Conservation (phyloP, 2,113 vertebrate genomes). For the Odocoileus virginianus region DNA sequence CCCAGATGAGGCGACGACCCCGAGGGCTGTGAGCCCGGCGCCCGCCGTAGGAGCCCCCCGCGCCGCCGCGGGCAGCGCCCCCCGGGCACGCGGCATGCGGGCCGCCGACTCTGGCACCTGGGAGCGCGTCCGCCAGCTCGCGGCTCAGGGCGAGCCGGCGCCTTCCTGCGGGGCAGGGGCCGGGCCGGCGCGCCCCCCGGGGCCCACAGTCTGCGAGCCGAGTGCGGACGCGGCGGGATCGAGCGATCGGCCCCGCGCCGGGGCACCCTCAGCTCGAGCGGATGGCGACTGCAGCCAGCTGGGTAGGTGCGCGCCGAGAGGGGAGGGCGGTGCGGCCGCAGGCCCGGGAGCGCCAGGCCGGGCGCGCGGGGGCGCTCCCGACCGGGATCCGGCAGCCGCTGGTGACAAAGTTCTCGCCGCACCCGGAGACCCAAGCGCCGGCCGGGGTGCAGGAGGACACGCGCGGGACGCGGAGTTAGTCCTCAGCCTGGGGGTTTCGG, state of each 20-base stretch:
- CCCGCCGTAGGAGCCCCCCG: background rate
- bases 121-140: slow-evolving; percentile 75
- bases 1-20: slow-evolving; percentile 24
- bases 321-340: background rate
- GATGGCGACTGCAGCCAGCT: slow-evolving; percentile 81
- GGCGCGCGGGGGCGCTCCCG: slow-evolving; percentile 57
- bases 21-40: slow-evolving; percentile 20
- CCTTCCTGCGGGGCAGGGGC: slow-evolving; percentile 66
- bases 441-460: background rate
- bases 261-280: slow-evolving; percentile 73
- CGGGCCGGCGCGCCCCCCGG: slow-evolving; percentile 51
- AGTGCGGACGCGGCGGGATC: slow-evolving; percentile 3
- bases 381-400: background rate
- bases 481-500: background rate
- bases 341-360: background rate
- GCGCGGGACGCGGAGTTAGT: background rate
- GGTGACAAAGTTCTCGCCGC: slow-evolving; percentile 57
- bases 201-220: slow-evolving; percentile 1
- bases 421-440: background rate
- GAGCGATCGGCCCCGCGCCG: background rate
- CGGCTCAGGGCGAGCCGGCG: slow-evolving; percentile 74
- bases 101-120: slow-evolving; percentile 57
- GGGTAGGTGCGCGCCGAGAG: slow-evolving; percentile 76
- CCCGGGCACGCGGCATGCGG: slow-evolving; percentile 67
- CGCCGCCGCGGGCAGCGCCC: background rate